A percentile compares a stretch with the other conserved stretches of the same genome.
These are phyloP conservation scores for Tachuris rubrigastra DNA, from an alignment of 2,113 vertebrate genomes.

Conservation along the genomic window DNA sequence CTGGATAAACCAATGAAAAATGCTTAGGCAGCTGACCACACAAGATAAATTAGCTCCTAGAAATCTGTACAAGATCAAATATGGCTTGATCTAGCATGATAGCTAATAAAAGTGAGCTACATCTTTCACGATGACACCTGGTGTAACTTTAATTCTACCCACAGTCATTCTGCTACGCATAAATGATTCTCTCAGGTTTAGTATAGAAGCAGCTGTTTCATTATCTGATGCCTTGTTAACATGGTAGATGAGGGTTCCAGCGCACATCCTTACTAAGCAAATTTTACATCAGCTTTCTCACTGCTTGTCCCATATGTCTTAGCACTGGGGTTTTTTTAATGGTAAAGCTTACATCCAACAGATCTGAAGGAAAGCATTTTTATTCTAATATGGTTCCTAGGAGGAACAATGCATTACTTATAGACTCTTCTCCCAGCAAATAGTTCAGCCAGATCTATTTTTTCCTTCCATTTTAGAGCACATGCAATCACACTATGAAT, in stretches of 20 bases:
- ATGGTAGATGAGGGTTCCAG: neutral
- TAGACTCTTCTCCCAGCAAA: neutral
- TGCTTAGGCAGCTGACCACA: neutral
- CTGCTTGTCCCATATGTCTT: neutral
- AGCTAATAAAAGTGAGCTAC: conserved; percentile 10
- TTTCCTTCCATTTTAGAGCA: neutral
- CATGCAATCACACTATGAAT: fast-evolving
- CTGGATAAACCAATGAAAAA: neutral
- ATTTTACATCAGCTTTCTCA: neutral
- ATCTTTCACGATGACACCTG: neutral
- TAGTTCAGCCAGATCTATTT: neutral
- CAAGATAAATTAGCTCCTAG: neutral
- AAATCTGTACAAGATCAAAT: neutral
- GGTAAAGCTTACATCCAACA: neutral
- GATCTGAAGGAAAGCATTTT: neutral
- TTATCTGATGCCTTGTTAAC: neutral
- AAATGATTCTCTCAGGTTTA: neutral
- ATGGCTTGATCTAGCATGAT: neutral
- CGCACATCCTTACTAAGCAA: neutral
- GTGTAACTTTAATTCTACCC: neutral
- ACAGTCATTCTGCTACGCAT: neutral
- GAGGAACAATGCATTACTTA: neutral
- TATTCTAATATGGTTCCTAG: neutral
- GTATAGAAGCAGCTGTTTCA: neutral
- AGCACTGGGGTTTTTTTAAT: neutral